phyloP scores from a whole-genome alignment of 2,797 vertebrate genomes.

The Taeniopygia guttata region DNA sequence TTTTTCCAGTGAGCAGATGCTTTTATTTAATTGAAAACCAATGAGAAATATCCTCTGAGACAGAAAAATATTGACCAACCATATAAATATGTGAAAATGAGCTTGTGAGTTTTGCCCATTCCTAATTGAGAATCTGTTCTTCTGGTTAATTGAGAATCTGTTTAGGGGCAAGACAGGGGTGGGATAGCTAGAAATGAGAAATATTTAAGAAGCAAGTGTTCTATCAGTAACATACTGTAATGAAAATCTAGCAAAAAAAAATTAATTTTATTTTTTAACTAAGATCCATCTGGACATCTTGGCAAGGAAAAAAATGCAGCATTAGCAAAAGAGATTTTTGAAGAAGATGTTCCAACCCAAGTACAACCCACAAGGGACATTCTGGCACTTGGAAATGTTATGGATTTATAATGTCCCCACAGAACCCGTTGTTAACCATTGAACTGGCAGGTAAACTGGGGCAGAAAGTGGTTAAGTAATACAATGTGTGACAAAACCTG shows the following conservation, averaged over 20 bases:
- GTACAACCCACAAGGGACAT: background rate
- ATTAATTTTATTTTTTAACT: slow-evolving; percentile 3
- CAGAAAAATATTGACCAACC: slow-evolving; percentile 43
- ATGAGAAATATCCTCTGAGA: slow-evolving; percentile 43
- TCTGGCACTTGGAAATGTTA: background rate
- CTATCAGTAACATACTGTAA: slow-evolving; percentile 4
- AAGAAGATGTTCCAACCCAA: slow-evolving; percentile 5
- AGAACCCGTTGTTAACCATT: background rate
- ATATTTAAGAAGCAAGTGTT: slow-evolving; percentile 44
- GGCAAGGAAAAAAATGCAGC: slow-evolving; percentile 1
- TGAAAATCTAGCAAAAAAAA: slow-evolving; percentile 9
- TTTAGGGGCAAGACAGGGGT: slow-evolving; percentile 37
- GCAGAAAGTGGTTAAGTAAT: background rate
- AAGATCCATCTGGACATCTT: slow-evolving; percentile 55
- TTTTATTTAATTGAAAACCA: slow-evolving; percentile 61
- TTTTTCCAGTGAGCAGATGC: slow-evolving; percentile 46
- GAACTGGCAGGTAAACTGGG: background rate
- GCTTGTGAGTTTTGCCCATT: background rate
- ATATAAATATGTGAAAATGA: slow-evolving; percentile 42
- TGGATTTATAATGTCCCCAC: background rate
- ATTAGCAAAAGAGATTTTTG: slow-evolving; percentile 9
- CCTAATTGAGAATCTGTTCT: slow-evolving; percentile 55
- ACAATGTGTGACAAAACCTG: background rate
- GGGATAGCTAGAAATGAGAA: slow-evolving; percentile 19
- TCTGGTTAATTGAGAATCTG: slow-evolving; percentile 45